A percentile compares a stretch with the other conserved stretches of the same genome.
These are phyloP conservation scores for Peromyscus attwateri DNA, from an alignment of 2,797 vertebrate species.

Conservation along the genomic window DNA sequence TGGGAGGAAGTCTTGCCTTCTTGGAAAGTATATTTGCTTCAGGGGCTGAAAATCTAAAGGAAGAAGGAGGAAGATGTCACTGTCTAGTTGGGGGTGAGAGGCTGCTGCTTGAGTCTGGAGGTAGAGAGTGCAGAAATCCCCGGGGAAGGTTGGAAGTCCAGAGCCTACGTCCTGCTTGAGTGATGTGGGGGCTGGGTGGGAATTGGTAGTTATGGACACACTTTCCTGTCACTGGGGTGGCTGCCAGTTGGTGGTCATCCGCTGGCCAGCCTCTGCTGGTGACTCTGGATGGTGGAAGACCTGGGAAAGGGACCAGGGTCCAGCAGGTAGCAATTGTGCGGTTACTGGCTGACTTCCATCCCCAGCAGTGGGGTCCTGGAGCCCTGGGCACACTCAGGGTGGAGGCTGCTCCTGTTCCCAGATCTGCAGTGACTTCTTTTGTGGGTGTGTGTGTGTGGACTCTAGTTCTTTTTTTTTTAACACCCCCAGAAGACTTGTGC, in stretches of 20 bases:
- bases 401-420: rapidly evolving
- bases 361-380: background rate
- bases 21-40: background rate
- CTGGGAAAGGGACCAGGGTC: background rate
- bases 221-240: background rate
- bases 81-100: rapidly evolving
- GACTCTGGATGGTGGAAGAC: background rate
- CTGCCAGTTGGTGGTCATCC: background rate
- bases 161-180: rapidly evolving
- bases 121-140: rapidly evolving
- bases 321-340: rapidly evolving
- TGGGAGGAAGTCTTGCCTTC: background rate
- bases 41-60: background rate
- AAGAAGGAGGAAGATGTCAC: rapidly evolving
- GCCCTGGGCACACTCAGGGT: rapidly evolving
- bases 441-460: rapidly evolving
- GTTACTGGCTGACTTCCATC: background rate
- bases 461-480: background rate
- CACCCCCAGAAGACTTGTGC: rapidly evolving
- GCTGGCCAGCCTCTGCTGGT: background rate
- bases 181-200: background rate
- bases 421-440: background rate
- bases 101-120: background rate
- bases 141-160: background rate
- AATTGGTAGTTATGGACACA: background rate